phyloP scores from a whole-genome alignment of 2,113 vertebrate species.

The Fulica atra region DNA sequence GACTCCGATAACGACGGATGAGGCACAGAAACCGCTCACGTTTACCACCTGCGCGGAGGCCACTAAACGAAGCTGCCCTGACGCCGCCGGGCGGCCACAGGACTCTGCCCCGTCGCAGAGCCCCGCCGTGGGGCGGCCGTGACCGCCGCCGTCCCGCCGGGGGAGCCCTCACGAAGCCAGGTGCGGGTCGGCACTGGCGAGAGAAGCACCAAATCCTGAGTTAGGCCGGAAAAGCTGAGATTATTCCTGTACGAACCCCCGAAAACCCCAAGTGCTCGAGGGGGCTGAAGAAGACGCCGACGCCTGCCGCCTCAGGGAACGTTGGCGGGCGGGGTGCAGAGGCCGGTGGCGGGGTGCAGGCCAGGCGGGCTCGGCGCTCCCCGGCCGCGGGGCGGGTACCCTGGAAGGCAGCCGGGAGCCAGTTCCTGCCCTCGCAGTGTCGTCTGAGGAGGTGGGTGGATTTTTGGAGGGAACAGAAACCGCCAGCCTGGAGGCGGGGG shows the following conservation, averaged over 20 bases:
- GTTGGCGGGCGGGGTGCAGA: neutral
- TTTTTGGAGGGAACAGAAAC: conserved; percentile 11
- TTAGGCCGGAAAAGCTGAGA: neutral
- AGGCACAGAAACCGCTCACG: neutral
- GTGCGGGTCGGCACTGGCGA: neutral
- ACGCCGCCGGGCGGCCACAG: neutral
- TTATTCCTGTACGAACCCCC: neutral
- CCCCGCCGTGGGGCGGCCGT: neutral
- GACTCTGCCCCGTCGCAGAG: neutral
- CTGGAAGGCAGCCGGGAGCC: neutral
- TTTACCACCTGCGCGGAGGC: neutral
- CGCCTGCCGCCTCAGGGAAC: neutral
- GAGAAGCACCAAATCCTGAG: neutral
- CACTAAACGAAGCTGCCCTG: neutral
- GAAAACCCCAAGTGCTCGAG: neutral
- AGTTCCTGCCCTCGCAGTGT: neutral
- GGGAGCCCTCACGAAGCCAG: neutral
- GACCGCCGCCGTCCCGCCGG: neutral
- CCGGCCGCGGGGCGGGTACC: conserved; percentile 6
- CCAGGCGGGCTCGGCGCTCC: neutral
- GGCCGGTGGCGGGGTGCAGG: neutral
- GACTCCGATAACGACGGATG: neutral
- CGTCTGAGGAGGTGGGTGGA: conserved; percentile 16
- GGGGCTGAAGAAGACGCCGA: neutral
- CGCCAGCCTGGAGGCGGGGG: neutral